Evolutionary conservation across 2,888 invertebrate species (phyloP), one percentile per base, ranked within the genome.

Genomic region (Megalurothrips usitatus): DNA sequence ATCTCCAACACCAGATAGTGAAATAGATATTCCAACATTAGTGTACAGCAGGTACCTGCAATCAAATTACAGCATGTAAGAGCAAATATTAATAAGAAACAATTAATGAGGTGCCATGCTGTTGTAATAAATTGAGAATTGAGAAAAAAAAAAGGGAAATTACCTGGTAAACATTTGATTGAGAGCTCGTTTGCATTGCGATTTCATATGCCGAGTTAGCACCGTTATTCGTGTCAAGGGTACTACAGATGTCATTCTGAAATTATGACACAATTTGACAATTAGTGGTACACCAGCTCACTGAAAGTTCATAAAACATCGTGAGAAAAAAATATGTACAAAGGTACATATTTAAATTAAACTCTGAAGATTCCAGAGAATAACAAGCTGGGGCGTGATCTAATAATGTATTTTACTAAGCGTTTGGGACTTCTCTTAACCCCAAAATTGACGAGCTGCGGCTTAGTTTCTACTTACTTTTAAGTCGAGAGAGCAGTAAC

Each of bases 1-100:
- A 86, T 97, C 97, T 26, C 96, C 97, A 12, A 90, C 84, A 0
- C 91, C 91, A n/a, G 96, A 96, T 79, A 96, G 90, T 0, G 90
- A 88, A 82, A 93, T 88, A 0, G 96, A 96, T 84, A 97, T 90
- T 48, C 91, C 89, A 9, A 95, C 90, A 88, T 97, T 97, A 79
- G 96, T 96, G 83, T 91, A 89, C 80, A 96, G 88, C 83, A 96
- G 88, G 88, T 93, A 92, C 86, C 91, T 93, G 68, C n/a, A 75
- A 75, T 12, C 9, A 26, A 75, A 23, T 23, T 68, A 9, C 6
- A 68, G 6, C 11, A 4, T 23, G 23, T 6, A 23, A 9, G 23
- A 23, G 68, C 11, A 23, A 68, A 19, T 3, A 23, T 11, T 23
- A 68, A 68, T n/a, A 10, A 23, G 11, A 23, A 23, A 10, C 23